Evolutionary conservation across 2,797 vertebrate genomes (phyloP).

Genomic region (Sphenopsis melanotis): DNA sequence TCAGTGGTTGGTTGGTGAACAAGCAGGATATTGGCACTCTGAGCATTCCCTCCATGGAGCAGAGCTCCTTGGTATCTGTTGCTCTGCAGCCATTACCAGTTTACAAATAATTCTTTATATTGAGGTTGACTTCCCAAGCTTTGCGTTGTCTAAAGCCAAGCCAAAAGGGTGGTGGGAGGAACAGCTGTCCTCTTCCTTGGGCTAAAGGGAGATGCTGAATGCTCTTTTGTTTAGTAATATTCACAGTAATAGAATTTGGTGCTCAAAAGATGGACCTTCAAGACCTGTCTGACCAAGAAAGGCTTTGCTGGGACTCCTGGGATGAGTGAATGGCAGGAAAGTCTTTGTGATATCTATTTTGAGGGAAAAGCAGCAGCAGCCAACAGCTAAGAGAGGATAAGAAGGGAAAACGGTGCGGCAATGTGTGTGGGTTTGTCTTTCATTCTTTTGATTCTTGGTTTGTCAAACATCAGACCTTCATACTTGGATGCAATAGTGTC

Average conservation of each 20-base stretch:
- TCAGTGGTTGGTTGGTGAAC: not conserved
- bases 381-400: not conserved
- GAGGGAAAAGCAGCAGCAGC: not conserved
- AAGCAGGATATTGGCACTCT: not conserved
- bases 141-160: not conserved
- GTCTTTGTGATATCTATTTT: not conserved
- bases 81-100: not conserved
- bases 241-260: not conserved
- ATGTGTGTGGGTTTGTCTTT: not conserved
- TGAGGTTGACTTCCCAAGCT: not conserved
- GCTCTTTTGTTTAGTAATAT: not conserved
- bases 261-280: not conserved
- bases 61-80: not conserved
- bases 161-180: not conserved
- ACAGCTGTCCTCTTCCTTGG: not conserved
- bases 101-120: not conserved
- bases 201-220: not conserved
- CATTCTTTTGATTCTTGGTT: not conserved
- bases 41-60: accelerated
- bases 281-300: not conserved
- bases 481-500: not conserved
- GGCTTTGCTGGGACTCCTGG: not conserved
- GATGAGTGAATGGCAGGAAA: not conserved
- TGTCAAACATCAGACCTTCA: not conserved
- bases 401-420: not conserved